Evolutionary conservation across 2,797 vertebrate genomes (phyloP), one percentile per base, ranked within the genome.

Genomic region (Chrysocyon brachyurus): DNA sequence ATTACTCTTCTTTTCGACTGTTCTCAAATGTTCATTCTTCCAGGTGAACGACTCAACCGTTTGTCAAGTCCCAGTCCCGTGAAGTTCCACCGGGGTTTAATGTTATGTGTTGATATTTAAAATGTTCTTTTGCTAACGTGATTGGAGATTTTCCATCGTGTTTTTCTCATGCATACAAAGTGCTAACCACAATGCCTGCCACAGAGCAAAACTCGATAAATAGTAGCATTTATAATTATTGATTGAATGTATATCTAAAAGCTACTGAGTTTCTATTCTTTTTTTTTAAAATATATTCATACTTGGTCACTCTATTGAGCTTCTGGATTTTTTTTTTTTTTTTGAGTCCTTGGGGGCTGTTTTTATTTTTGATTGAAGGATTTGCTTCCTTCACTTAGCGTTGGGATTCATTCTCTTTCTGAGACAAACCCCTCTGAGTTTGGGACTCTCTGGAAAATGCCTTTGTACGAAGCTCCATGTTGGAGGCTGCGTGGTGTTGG

Each of bases 11-110:
- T 49, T 90, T 59, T 11, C 24, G 28, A n/a, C 77, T 59, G 33
- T 40, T 90, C 54, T 82, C 26, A 78, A 77, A 40, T 73, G 78
- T 70, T 52, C 36, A 33, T 54, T 84, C 87, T 96, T 78, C 70
- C 11, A 54, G 31, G 46, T 49, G 54, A 90, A 87, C 22, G n/a
- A 31, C 17, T 70, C 56, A 28, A 52, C 3, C 49, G 36, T 33
- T 64, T 26, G n/a, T 75, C 36, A 46, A 46, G 66, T 79, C 28
- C 22, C 61, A 36, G 40, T 46, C 40, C 40, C 40, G 40, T 10
- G 46, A 86, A 11, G 40, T 75, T 72, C 83, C 15, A 8, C 0
- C 52, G 52, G 17, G 46, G 83, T 33, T 73, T 11, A 54, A 1
- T 31, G 56, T 59, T 90, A 46, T 36, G 16, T 10, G 31, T 56